Evolutionary conservation across 2,113 vertebrate genomes (phyloP), one percentile per base, ranked within the genome.

Genomic region (Capreolus pygargus): DNA sequence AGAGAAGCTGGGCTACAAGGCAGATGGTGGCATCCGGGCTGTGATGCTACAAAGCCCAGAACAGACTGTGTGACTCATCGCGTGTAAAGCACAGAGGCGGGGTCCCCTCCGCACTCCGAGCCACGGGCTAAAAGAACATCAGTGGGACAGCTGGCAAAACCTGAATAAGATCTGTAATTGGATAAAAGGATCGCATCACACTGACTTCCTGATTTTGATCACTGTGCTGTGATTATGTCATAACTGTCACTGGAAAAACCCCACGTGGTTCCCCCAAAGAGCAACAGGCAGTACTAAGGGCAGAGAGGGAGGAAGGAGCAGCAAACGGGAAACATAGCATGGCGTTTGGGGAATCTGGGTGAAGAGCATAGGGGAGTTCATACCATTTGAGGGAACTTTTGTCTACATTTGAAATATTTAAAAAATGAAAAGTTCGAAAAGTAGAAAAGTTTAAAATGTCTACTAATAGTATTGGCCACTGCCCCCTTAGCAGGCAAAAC

Each of bases 31-130:
- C 5, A 16, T 27, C 43, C 17, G 43, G 28, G 27, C 55, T 78
- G 54, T 47, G 28, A 2, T 9, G 25, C 58, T 47, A 27, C 25
- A 27, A 85, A 50, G 11, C 17, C 47, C 2, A 23, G n/a, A 15
- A 7, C 12, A 23, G 2, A 25, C 60, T 39, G 11, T 54, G 13
- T 33, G 19, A 3, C 2, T 15, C 16, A 1, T 27, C 36, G 13
- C 4, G 0, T 21, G 6, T 45, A 4, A 39, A 6, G 36, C 36
- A 0, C 7, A 36, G 4, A 13, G 4, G 7, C 4, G 3, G 39
- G 14, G 5, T 19, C 78, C 33, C 27, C 14, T 52, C 47, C 16
- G 23, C 1, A 3, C 45, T 13, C 47, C 14, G 10, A 0, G 50
- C 86, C 15, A 1, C 1, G 8, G 47, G 16, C 27, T 70, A 11